Evolutionary conservation across 2,888 invertebrate genomes (phyloP).

Genomic region (Eupsilia transversa): DNA sequence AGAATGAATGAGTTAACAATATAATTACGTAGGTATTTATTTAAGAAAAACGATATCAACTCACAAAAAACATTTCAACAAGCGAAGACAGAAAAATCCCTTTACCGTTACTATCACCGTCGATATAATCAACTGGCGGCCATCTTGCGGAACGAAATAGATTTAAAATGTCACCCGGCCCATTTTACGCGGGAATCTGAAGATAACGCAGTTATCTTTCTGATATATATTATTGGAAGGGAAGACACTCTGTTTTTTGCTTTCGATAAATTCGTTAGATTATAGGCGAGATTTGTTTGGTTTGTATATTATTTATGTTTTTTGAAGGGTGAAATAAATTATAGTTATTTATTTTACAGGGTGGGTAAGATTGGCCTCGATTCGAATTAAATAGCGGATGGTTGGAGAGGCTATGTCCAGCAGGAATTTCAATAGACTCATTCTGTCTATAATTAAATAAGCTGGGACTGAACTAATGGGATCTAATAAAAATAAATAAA

Average conservation of each 20-base stretch:
- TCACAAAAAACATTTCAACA: constrained; percentile 20
- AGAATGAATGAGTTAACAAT: too few relatives aligned
- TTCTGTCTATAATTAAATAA: not conserved
- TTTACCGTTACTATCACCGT: constrained; percentile 59
- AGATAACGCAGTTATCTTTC: constrained; percentile 69
- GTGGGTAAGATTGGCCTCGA: not conserved
- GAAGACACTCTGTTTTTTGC: constrained; percentile 47
- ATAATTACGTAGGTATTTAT: too few relatives aligned
- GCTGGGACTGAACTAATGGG: too few relatives aligned
- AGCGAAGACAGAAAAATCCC: constrained; percentile 51
- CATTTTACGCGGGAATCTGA: constrained; percentile 67
- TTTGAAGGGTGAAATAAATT: not conserved
- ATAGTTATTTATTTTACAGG: not conserved
- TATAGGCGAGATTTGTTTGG: constrained; percentile 26
- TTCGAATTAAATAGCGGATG: not conserved
- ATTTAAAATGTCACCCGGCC: constrained; percentile 69
- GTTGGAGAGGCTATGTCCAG: not conserved
- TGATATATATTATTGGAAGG: constrained; percentile 61
- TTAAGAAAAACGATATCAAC: not conserved
- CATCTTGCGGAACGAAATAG: constrained; percentile 70
- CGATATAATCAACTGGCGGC: constrained; percentile 67
- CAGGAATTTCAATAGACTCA: not conserved
- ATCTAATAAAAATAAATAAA: too few relatives aligned
- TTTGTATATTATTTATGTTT: constrained; percentile 6
- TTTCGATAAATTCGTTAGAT: constrained; percentile 46